Evolutionary conservation across 2,888 invertebrate genomes (phyloP), one percentile per base, ranked within the genome.

Genomic region (Luperina testacea): DNA sequence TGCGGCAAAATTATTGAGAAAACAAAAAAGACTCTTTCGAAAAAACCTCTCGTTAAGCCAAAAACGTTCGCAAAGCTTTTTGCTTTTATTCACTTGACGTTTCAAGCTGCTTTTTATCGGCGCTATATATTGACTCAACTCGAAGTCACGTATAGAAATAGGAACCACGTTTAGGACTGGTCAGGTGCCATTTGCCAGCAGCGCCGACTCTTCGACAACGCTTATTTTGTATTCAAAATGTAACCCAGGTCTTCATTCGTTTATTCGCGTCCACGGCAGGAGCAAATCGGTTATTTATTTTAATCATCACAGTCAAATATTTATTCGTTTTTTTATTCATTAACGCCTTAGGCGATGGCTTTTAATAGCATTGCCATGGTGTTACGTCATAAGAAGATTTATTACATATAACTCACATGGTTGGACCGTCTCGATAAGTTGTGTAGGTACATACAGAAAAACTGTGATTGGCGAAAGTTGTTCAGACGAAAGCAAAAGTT

Each of bases 401-500:
- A 38, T 63, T 32, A 38, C 11, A 59, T 80, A 77, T 68, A 11
- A 73, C 48, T 74, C 48, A 65, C 48, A 75, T 72, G 71, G 69
- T 51, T 57, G 61, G 68, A 73, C 57, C 3, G 73, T 67, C 67
- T 82, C 69, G 27, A 80, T 78, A 80, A 84, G 77, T 78, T 76
- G 80, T 70, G 61, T 67, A 42, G 8, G 9, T 42, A 11, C 27
- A 24, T 57, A 9, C 24, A 20, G 20, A 57, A 7, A 51, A 85
- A 82, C 83, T 70, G 61, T 74, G 87, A 73, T 73, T 57, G 80
- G 86, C 75, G 88, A 88, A 88, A 88, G 88, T 87, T 86, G 42
- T 69, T 4, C 15, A 57, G 45, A 65, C 53, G 86, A 82, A 84
- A 87, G 86, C 80, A 81, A 78, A 57, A 71, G 68, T 71, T 57